Base-by-base conservation (phyloP, 2,113 vertebrate genomes). In the Progne subis region DNA sequence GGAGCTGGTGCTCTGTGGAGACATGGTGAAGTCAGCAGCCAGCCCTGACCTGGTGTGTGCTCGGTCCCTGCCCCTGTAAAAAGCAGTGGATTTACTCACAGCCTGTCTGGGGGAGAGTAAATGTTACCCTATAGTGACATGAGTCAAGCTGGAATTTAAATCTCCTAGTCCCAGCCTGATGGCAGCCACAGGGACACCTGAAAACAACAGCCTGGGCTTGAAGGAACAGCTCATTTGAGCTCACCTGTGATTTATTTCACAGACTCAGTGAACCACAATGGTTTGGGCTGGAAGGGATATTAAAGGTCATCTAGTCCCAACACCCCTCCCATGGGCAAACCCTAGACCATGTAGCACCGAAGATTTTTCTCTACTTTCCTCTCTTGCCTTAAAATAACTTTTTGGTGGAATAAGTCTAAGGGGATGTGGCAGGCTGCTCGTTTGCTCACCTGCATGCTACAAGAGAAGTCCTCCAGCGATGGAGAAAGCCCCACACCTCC, bases 371-470 rank as follows among this genome's bases (percentile, higher is more conserved):
- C n/a, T 49, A 1, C 16, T 67, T 88, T 28, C 28, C 50, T 68
- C 61, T 71, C 52, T 63, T 83, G 39, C 63, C 34, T 55, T 69
- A 26, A 60, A 75, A 68, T 12, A 39, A 32, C 9, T 1, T 17
- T 12, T 59, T 41, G 7, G 7, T 79, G 31, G 57, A 43, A 14
- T 17, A 43, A 52, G 6, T 44, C 2, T 2, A 31, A 61, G 50
- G n/a, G 19, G 37, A 6, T 2, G 31, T 65, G 67, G 4, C 4
- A 2, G 25, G 14, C 8, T 2, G 6, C 14, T 70, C 4, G 0
- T 24, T 92, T 24, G 14, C 44, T 75, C 11, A 37, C n/a, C 50
- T 47, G 80, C 19, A 5, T 17, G n/a, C n/a, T 50, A 12, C 32
- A 49, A 69, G 18, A 52, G 28, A 75, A 92, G 23, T 4, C 3